Conservation (phyloP, 2,888 invertebrate genomes). For the Meteorus cinctellus region DNA sequence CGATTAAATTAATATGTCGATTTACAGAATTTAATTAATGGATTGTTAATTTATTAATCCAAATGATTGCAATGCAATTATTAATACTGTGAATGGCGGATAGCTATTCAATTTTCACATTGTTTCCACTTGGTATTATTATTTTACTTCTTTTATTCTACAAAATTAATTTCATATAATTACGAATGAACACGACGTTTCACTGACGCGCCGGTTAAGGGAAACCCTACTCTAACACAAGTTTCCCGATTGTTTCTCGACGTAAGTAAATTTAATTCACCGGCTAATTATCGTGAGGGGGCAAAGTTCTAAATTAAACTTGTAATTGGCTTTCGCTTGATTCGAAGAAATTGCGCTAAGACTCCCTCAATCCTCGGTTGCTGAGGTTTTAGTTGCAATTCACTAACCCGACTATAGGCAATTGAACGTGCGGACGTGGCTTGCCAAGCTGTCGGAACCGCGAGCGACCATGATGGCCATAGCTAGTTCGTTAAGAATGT, state of each 20-base stretch:
- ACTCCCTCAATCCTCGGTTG: conserved; percentile 37
- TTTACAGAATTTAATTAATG: conserved; percentile 1
- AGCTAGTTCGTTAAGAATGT: not conserved
- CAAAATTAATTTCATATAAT: conserved; percentile 3
- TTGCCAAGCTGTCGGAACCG: conserved; percentile 30
- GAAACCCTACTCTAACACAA: conserved; percentile 47
- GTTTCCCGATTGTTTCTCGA: conserved; percentile 68
- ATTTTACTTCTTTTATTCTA: conserved; percentile 5
- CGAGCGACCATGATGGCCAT: not conserved
- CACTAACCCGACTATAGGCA: conserved; percentile 24
- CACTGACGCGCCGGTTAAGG: conserved; percentile 23
- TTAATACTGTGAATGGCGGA: not conserved
- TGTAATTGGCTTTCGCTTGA: conserved; percentile 70
- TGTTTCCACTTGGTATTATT: conserved; percentile 13
- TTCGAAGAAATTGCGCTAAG: conserved; percentile 68
- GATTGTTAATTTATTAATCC: not conserved
- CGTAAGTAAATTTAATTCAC: conserved; percentile 70
- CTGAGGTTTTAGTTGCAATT: conserved; percentile 24
- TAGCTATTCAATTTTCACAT: not conserved
- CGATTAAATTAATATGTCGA: conserved; percentile 23
- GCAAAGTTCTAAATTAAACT: conserved; percentile 71
- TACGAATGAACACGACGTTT: conserved; percentile 8
- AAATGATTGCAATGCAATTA: not conserved
- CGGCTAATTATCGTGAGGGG: conserved; percentile 69
- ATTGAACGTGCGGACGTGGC: conserved; percentile 38